These are phyloP conservation scores for Forbesichthys papilliferus DNA, from an alignment of 2,113 vertebrate genomes.

Conservation along the genomic window DNA sequence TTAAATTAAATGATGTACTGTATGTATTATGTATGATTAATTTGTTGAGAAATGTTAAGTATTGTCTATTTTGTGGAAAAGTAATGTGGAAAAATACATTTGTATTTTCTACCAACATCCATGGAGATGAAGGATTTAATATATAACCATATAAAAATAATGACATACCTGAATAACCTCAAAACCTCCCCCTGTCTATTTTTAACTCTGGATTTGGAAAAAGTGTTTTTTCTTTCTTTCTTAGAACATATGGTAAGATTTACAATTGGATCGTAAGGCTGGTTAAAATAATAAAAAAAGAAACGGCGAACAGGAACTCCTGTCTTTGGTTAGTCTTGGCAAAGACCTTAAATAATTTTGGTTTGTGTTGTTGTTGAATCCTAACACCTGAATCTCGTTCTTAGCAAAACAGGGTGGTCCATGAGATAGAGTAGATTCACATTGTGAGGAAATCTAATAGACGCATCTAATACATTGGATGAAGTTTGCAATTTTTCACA, in stretches of 20 bases:
- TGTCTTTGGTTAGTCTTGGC: slow-evolving; percentile 35
- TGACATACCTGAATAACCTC: slow-evolving; percentile 69
- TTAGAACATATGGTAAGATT: slow-evolving; percentile 56
- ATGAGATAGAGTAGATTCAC: slow-evolving; percentile 1
- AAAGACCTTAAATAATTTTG: slow-evolving; percentile 9
- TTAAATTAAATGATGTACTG: too few species aligned
- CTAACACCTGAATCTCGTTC: slow-evolving; percentile 7
- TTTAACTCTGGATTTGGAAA: slow-evolving; percentile 50
- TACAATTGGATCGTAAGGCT: slow-evolving; percentile 19
- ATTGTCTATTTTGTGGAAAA: too few species aligned
- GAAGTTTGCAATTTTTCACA: slow-evolving; percentile 17
- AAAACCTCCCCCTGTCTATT: slow-evolving; percentile 64
- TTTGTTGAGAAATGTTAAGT: too few species aligned
- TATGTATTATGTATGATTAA: too few species aligned
- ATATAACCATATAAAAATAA: slow-evolving; percentile 36
- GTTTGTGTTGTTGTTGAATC: slow-evolving; percentile 22
- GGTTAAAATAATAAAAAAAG: slow-evolving; percentile 20
- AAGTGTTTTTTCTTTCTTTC: slow-evolving; percentile 55
- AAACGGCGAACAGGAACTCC: slow-evolving; percentile 42
- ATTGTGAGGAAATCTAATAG: slow-evolving; percentile 8
- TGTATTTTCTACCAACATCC: not conserved
- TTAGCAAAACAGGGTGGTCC: slow-evolving; percentile 17
- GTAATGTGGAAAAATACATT: too few species aligned
- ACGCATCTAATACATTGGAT: not conserved
- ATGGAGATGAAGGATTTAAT: slow-evolving; percentile 54